Conservation (phyloP, 2,113 vertebrate species). For the Phoxinus phoxinus region DNA sequence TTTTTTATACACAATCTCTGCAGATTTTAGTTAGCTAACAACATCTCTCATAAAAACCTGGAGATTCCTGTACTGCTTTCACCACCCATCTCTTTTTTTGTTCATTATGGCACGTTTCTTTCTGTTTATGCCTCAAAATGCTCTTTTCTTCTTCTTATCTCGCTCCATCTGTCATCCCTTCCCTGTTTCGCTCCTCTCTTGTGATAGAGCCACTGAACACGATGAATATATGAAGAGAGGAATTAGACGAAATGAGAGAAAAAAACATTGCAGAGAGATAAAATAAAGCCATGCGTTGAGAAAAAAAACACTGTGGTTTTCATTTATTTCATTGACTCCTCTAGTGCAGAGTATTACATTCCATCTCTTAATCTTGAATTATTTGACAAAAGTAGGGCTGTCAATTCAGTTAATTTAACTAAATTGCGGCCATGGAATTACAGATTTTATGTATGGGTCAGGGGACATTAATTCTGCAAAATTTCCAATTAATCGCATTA, state of each 20-base stretch:
- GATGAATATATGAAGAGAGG: slow-evolving; percentile 60
- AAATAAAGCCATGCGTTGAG: slow-evolving; percentile 68
- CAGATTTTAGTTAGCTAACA: slow-evolving; percentile 12
- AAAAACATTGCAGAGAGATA: slow-evolving; percentile 57
- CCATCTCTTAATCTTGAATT: not conserved
- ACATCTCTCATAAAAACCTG: not conserved
- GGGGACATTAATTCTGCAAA: too few species aligned
- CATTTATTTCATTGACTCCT: not conserved
- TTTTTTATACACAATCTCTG: slow-evolving; percentile 41
- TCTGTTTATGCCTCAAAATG: not conserved
- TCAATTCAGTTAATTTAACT: not conserved
- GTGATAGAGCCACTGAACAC: slow-evolving; percentile 63
- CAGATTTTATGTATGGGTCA: too few species aligned
- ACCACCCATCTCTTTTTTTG: slow-evolving; percentile 56
- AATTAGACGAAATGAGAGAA: slow-evolving; percentile 56
- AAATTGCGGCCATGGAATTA: too few species aligned
- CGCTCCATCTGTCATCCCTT: slow-evolving; percentile 63
- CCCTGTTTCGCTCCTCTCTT: slow-evolving; percentile 44
- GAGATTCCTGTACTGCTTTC: slow-evolving; percentile 71
- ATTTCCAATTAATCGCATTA: not conserved
- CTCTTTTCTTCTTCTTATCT: not conserved
- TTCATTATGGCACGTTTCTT: not conserved
- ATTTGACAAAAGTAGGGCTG: not conserved
- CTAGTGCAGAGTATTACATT: not conserved
- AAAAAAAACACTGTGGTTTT: slow-evolving; percentile 47